Conservation (phyloP, 1,140 invertebrate species). For the Ctenoplectra terminalis region DNA sequence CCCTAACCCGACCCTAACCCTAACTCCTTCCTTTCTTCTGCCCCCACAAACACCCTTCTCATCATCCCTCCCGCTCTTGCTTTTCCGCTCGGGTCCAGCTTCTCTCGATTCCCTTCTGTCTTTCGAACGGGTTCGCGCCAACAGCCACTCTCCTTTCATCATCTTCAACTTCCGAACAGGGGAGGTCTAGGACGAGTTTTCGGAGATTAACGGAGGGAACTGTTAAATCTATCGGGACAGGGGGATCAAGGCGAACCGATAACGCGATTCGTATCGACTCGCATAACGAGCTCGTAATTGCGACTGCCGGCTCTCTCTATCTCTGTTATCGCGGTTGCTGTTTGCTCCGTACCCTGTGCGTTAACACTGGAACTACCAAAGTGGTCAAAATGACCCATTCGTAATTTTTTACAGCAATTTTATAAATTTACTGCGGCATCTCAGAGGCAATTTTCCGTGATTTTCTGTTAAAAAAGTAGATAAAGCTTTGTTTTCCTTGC, state of each 20-base stretch:
- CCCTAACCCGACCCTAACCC: conserved; percentile 71
- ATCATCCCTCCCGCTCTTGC: too few relatives aligned
- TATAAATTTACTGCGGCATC: too few relatives aligned
- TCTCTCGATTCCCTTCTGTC: too few relatives aligned
- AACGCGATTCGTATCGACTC: conserved; percentile 49
- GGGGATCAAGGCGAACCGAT: conserved; percentile 57
- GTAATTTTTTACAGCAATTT: too few relatives aligned
- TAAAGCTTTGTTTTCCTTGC: too few relatives aligned
- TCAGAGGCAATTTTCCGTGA: too few relatives aligned
- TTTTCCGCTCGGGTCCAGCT: too few relatives aligned
- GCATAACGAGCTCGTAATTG: conserved; percentile 33
- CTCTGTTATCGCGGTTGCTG: not conserved
- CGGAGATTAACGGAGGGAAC: conserved; percentile 61
- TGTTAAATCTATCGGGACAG: conserved; percentile 65
- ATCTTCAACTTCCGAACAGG: conserved; percentile 54
- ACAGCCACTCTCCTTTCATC: conserved; percentile 20
- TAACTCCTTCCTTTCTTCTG: conserved; percentile 64
- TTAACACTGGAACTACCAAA: too few relatives aligned
- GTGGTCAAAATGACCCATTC: too few relatives aligned
- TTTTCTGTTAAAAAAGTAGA: too few relatives aligned
- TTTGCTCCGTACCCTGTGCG: not conserved
- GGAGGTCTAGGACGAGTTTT: conserved; percentile 52
- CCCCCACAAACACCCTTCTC: too few relatives aligned
- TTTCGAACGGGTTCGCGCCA: too few relatives aligned
- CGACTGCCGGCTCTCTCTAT: not conserved